These are phyloP conservation scores for Xiphophorus hellerii DNA, from an alignment of 2,113 vertebrate genomes.

Conservation along the genomic window DNA sequence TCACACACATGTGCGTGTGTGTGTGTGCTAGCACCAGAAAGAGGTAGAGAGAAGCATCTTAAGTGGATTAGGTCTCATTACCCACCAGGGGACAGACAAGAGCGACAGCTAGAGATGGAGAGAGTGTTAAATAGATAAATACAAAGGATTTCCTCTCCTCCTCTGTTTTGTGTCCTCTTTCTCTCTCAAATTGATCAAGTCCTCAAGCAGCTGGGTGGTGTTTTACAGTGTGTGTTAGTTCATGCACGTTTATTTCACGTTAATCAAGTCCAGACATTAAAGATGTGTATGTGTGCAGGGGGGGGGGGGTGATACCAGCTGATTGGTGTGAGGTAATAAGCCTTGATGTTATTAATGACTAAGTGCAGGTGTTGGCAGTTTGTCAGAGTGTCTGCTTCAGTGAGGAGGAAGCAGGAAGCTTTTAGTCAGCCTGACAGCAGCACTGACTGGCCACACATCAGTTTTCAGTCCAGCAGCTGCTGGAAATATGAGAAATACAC, in stretches of 20 bases:
- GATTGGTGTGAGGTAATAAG: constrained; percentile 53
- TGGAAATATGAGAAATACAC: not conserved
- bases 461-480: not conserved
- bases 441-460: constrained; percentile 2
- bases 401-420: constrained; percentile 38
- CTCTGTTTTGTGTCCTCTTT: constrained; percentile 26
- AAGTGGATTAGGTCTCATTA: constrained; percentile 76
- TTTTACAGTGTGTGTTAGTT: constrained; percentile 7
- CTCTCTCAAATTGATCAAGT: constrained; percentile 56
- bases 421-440: constrained; percentile 55
- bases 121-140: constrained; percentile 62
- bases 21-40: constrained; percentile 28
- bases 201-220: constrained; percentile 55
- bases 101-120: constrained; percentile 14
- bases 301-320: constrained; percentile 19
- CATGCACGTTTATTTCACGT: constrained; percentile 38
- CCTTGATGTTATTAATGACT: constrained; percentile 56
- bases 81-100: constrained; percentile 72
- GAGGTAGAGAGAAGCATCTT: constrained; percentile 44
- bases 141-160: constrained; percentile 61
- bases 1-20: constrained; percentile 7
- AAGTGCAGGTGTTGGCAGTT: constrained; percentile 51
- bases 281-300: constrained; percentile 13
- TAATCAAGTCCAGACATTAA: constrained; percentile 48
- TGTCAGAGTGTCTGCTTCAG: constrained; percentile 24